phyloP scores from a whole-genome alignment of 2,888 invertebrate species.

The Netelia virgata region DNA sequence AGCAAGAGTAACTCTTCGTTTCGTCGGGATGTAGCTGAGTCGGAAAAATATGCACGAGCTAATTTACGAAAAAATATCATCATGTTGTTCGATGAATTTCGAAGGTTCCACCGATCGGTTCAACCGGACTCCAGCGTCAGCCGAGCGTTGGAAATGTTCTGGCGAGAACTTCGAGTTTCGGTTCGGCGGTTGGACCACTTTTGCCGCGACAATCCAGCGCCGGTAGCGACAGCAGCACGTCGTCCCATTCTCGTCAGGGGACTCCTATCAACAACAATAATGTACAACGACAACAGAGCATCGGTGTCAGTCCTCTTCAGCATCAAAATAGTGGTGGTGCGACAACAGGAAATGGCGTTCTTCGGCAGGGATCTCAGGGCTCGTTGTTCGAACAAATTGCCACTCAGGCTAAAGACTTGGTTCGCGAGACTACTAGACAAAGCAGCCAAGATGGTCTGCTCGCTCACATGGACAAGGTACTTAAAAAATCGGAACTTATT shows the following conservation, averaged over 20 bases:
- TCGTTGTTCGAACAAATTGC: slow-evolving; percentile 95
- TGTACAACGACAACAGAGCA: slow-evolving; percentile 64
- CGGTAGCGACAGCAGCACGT: slow-evolving; percentile 70
- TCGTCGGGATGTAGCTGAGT: background rate
- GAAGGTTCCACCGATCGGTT: slow-evolving; percentile 86
- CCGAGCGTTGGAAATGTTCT: slow-evolving; percentile 88
- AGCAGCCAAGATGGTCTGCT: slow-evolving; percentile 95
- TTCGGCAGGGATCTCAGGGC: slow-evolving; percentile 92
- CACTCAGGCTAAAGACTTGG: slow-evolving; percentile 94
- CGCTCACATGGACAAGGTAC: slow-evolving; percentile 96
- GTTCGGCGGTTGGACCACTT: slow-evolving; percentile 84
- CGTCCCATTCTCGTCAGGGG: slow-evolving; percentile 72
- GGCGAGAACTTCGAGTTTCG: slow-evolving; percentile 88
- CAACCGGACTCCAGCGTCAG: slow-evolving; percentile 86
- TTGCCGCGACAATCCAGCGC: slow-evolving; percentile 78
- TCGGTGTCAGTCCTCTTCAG: slow-evolving; percentile 55
- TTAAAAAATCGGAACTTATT: background rate
- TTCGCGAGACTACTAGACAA: slow-evolving; percentile 94
- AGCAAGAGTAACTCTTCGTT: slow-evolving; percentile 14
- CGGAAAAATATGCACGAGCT: background rate
- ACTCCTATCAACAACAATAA: slow-evolving; percentile 57
- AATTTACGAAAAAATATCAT: background rate
- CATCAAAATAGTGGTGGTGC: slow-evolving; percentile 77
- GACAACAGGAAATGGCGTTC: slow-evolving; percentile 81
- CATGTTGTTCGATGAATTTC: slow-evolving; percentile 19